A percentile compares a stretch with the other conserved stretches of the same genome.
These are phyloP conservation scores for Leptoteleia sp. DNA, from an alignment of 1,140 invertebrate species.

Conservation along the genomic window DNA sequence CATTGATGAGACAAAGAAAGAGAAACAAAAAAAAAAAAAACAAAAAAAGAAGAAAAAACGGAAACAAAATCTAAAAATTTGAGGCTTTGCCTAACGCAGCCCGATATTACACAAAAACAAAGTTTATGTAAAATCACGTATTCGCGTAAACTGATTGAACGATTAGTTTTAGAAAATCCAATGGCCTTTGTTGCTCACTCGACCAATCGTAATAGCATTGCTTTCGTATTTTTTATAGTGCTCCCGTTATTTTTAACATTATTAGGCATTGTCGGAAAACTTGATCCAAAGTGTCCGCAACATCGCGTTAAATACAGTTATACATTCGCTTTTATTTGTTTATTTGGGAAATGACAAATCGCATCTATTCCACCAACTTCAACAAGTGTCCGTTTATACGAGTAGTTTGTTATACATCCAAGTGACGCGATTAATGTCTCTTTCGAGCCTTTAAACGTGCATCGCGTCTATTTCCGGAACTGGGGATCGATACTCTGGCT, in stretches of 20 bases:
- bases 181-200: too few relatives aligned
- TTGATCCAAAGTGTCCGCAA: conserved; percentile 7
- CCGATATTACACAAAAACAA: too few relatives aligned
- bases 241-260: conserved; percentile 30
- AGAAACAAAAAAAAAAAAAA: too few relatives aligned
- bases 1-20: too few relatives aligned
- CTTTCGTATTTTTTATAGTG: not conserved
- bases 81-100: too few relatives aligned
- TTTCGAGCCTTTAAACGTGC: conserved; percentile 59
- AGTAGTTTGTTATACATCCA: conserved; percentile 40
- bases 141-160: too few relatives aligned
- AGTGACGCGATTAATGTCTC: conserved; percentile 56
- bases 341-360: conserved; percentile 7
- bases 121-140: too few relatives aligned
- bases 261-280: not conserved
- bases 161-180: too few relatives aligned
- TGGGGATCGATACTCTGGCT: conserved; percentile 59
- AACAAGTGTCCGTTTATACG: conserved; percentile 55
- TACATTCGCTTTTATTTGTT: not conserved
- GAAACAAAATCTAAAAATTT: too few relatives aligned
- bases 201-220: too few relatives aligned
- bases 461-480: conserved; percentile 65
- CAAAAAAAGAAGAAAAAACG: too few relatives aligned
- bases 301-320: not conserved
- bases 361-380: conserved; percentile 4